A percentile compares a stretch with the other conserved stretches of the same genome.
phyloP scores from a whole-genome alignment of 2,113 vertebrate species.

The Upupa epops region DNA sequence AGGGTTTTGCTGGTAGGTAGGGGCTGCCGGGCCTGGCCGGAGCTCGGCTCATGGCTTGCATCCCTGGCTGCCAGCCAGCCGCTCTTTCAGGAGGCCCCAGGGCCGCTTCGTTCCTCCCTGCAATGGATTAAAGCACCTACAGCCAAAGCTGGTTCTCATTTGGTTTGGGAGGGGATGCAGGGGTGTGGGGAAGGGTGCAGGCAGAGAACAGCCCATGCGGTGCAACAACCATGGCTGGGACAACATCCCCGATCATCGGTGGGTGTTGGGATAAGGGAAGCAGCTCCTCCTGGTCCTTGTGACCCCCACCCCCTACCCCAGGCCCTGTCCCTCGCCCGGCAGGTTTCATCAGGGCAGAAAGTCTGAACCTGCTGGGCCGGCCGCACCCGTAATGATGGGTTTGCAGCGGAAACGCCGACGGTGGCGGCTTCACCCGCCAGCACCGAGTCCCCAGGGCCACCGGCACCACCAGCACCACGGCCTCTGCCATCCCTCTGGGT shows the following conservation, averaged over 20 bases:
- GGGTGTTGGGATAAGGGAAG: not conserved
- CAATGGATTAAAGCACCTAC: not conserved
- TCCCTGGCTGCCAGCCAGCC: not conserved
- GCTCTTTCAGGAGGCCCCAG: not conserved
- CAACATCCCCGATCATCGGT: too few relatives aligned
- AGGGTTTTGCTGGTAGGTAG: not conserved
- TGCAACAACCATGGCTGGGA: not conserved
- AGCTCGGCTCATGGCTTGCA: not conserved
- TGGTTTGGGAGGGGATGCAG: accelerated
- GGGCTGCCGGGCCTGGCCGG: accelerated
- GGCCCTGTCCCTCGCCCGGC: not conserved
- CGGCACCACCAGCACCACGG: accelerated
- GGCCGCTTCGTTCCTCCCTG: not conserved
- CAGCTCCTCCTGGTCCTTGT: not conserved
- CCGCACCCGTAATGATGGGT: constrained; percentile 40
- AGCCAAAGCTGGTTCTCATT: not conserved
- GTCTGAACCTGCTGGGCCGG: constrained; percentile 47
- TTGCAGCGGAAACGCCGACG: not conserved
- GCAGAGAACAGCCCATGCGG: not conserved
- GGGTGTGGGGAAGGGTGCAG: not conserved
- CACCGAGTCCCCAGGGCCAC: not conserved
- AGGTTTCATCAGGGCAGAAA: not conserved
- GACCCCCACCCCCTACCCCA: not conserved
- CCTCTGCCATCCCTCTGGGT: not conserved
- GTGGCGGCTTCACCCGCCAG: not conserved